Base-by-base conservation (phyloP, 2,888 invertebrate genomes). In the Euphydryas editha region DNA sequence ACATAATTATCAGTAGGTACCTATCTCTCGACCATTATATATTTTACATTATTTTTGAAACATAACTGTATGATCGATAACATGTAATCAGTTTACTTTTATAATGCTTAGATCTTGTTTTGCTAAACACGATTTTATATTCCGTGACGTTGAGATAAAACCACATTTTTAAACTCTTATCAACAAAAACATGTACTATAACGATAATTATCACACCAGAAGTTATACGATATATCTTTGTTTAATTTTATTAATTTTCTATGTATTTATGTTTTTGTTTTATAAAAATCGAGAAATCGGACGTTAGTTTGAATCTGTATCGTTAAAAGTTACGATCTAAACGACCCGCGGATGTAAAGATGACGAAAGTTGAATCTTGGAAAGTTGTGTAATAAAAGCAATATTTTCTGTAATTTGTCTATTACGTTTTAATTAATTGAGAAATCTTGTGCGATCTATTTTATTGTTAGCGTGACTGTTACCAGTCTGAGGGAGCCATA, bases 381-480 rank as follows among this genome's bases (percentile, higher is more conserved):
- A 58, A 62, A 60, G 64, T 70, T 68, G 59, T 59, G 68, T 54
- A 67, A 70, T 46, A 56, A 55, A 42, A 37, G 30, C 46, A 64
- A 68, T 70, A 69, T 62, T 67, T 64, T 67, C n/a, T 39, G 59
- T 67, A 67, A 69, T 70, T 65, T 61, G 55, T 59, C 63, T 62
- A 70, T 73, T 73, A 75, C 68, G 68, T 71, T 65, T 66, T 51
- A 62, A 63, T 71, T 67, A 65, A 73, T 68, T 68, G 72, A 65
- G 71, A 73, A 70, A 69, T 72, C 69, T 69, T 62, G 62, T 66
- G 69, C 69, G 68, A 69, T 67, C 66, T 57, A 65, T 65, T 69
- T 70, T 67, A 63, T 60, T 69, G 68, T 71, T 77, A 61, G 73
- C 78, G 79, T 78, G 77, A 73, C 65, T 71, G 66, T 58, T 68